These are phyloP conservation scores for Trisateles emortualis DNA, from an alignment of 2,888 invertebrate genomes.

Conservation along the genomic window DNA sequence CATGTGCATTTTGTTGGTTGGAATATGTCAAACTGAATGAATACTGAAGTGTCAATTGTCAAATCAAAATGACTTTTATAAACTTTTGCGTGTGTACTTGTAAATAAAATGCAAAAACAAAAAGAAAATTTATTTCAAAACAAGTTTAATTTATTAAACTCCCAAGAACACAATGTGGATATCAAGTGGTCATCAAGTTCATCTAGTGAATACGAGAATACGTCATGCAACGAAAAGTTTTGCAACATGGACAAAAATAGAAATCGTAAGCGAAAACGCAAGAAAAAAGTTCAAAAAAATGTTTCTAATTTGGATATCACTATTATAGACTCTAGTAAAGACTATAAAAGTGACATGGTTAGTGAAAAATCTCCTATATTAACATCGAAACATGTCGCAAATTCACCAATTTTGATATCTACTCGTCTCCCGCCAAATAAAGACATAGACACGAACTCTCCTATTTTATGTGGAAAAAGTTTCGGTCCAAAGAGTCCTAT, in stretches of 20 bases:
- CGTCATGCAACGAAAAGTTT: slow-evolving; percentile 32
- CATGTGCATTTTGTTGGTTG: no score
- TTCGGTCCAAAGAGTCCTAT: slow-evolving; percentile 63
- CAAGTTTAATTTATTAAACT: slow-evolving; percentile 69
- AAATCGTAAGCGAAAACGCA: slow-evolving; percentile 69
- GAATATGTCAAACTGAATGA: no score
- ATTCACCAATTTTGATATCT: slow-evolving; percentile 52
- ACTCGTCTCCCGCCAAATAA: slow-evolving; percentile 30
- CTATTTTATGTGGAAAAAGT: slow-evolving; percentile 49
- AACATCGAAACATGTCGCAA: slow-evolving; percentile 21
- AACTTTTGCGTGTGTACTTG: no score
- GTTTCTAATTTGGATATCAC: slow-evolving; percentile 68
- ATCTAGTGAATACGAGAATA: slow-evolving; percentile 71
- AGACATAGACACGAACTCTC: slow-evolving; percentile 45
- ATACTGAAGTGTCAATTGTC: neutral
- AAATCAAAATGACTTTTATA: neutral
- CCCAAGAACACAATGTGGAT: slow-evolving; percentile 70
- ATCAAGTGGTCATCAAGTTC: slow-evolving; percentile 77
- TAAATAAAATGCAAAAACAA: slow-evolving; percentile 57
- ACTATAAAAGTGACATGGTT: slow-evolving; percentile 27
- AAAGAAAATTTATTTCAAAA: slow-evolving; percentile 64
- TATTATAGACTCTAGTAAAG: slow-evolving; percentile 50
- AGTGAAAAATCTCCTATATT: slow-evolving; percentile 56
- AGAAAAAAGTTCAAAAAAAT: slow-evolving; percentile 59
- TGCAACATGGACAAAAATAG: slow-evolving; percentile 37